phyloP scores from a whole-genome alignment of 2,888 invertebrate genomes.

The Sabatieria punctata region DNA sequence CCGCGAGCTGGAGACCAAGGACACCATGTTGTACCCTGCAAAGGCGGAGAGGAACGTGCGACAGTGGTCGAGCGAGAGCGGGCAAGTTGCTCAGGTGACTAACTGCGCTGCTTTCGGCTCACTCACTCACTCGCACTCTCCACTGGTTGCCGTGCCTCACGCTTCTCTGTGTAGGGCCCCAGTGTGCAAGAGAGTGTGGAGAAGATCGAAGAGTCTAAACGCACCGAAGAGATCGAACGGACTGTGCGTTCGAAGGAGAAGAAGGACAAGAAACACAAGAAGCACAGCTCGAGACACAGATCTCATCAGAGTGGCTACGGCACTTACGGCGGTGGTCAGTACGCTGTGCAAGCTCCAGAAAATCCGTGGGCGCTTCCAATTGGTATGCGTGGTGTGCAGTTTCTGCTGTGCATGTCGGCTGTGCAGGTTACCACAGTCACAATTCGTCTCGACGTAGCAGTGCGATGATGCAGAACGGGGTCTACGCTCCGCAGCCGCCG shows the following conservation, averaged over 20 bases:
- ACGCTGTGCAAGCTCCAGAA: not conserved
- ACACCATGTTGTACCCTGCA: slow-evolving; percentile 19
- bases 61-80: slow-evolving; percentile 10
- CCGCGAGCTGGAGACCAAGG: slow-evolving; percentile 19
- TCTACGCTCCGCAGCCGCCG: slow-evolving; percentile 10
- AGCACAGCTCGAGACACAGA: slow-evolving; percentile 3
- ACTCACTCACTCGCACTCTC: too few relatives aligned
- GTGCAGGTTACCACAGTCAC: too few relatives aligned
- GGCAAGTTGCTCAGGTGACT: slow-evolving; percentile 6
- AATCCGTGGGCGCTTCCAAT: slow-evolving; percentile 1
- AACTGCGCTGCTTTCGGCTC: not conserved
- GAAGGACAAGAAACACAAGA: slow-evolving; percentile 9
- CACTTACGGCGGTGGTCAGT: not conserved
- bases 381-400: too few relatives aligned
- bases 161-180: slow-evolving; percentile 12
- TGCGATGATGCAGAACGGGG: slow-evolving; percentile 5
- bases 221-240: slow-evolving; percentile 31
- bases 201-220: slow-evolving; percentile 27
- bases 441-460: too few relatives aligned
- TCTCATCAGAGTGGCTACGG: not conserved
- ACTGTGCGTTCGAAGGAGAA: slow-evolving; percentile 21
- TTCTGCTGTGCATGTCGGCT: too few relatives aligned
- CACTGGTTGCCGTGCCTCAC: too few relatives aligned
- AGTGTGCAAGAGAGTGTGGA: slow-evolving; percentile 28
- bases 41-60: slow-evolving; percentile 15